phyloP scores from a whole-genome alignment of 2,113 vertebrate genomes.

The Promerops cafer region DNA sequence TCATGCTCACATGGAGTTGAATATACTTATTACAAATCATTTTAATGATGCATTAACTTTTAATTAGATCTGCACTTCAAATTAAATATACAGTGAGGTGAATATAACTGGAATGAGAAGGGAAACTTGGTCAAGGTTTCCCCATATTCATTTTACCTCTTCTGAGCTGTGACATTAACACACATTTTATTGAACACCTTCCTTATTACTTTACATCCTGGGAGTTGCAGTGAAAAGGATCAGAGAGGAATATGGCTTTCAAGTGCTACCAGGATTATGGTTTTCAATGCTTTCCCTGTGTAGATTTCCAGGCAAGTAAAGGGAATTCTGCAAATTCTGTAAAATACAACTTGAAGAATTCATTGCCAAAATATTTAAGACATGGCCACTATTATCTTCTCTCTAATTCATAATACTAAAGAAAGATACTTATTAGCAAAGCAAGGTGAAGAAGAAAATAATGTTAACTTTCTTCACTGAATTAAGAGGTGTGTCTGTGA shows the following conservation, averaged over 20 bases:
- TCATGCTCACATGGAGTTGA: conserved; percentile 9
- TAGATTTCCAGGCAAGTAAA: not conserved
- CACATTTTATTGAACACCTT: not conserved
- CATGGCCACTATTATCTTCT: not conserved
- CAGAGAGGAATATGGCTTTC: not conserved
- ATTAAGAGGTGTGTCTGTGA: not conserved
- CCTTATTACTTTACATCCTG: not conserved
- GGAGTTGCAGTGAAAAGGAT: not conserved
- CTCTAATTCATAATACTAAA: not conserved
- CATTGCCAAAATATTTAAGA: not conserved
- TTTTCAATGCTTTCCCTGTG: not conserved
- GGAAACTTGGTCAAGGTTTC: not conserved
- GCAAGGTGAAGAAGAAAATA: not conserved
- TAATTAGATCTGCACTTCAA: conserved; percentile 44
- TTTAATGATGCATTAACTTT: conserved; percentile 67
- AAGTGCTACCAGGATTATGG: not conserved
- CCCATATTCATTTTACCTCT: not conserved
- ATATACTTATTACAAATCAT: conserved; percentile 48
- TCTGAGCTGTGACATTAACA: not conserved
- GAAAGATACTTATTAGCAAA: not conserved
- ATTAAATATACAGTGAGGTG: not conserved
- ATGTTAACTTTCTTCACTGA: not conserved
- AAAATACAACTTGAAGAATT: not conserved
- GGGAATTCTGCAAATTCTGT: not conserved
- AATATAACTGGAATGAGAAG: not conserved